Evolutionary conservation across 2,113 vertebrate species (phyloP), one percentile per base, ranked within the genome.

Genomic region (Forbesichthys papilliferus): DNA sequence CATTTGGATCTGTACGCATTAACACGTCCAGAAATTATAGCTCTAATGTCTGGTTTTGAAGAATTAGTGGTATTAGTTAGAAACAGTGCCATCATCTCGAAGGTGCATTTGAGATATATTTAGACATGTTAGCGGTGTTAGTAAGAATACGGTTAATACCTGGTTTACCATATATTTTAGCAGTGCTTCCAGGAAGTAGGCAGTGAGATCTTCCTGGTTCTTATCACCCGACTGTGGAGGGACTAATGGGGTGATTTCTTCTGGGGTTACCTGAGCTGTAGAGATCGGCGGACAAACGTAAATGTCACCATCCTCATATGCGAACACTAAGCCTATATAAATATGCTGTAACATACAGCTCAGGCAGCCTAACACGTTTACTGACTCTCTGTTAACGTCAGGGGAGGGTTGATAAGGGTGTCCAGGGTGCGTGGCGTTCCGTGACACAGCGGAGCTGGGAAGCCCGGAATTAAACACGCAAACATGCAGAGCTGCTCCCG

Each of bases 141-240:
- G 91, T 89, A 84, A 82, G 64, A 70, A 88, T 64, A 20, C 71
- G 73, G 73, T 79, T 89, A 86, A 71, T 96, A 98, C 98, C 98
- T 99, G 98, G 94, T 97, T 99, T 93, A 99, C 98, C 93, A 98
- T 96, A 81, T 98, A 99, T 93, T 99, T 99, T 86, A 98, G 94
- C 82, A 99, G 93, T 69, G 96, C 97, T 93, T 99, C 98, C 74
- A 99, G 92, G 89, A 98, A 99, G 88, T 96, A 99, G 78, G 96
- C 97, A 66, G 97, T 98, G 76, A 98, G 94, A 89, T 99, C 98
- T 85, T 99, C 98, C 90, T 98, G 98, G 89, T 95, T 96, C 93
- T 98, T 98, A 87, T 99, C 98, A 80, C 96, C 96, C 58, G 98
- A 99, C 85, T 99, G 98, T 0, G 98, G 98, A 75, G 96, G 94